Conservation (phyloP, 2,888 invertebrate genomes). For the Polylopha cassiicola region DNA sequence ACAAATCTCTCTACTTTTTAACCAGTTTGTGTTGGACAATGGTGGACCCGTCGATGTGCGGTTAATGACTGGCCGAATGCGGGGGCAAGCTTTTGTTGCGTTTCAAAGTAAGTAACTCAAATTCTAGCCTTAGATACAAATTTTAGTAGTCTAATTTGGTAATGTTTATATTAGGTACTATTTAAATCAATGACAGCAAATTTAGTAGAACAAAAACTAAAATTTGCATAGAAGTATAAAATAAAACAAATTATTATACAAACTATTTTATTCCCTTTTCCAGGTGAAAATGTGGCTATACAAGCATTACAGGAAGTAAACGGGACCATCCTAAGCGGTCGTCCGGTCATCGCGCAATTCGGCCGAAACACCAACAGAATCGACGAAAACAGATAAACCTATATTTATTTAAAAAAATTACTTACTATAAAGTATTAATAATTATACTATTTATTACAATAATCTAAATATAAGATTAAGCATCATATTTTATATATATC, state of each 20-base stretch:
- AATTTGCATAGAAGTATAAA: background rate
- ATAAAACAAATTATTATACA: background rate
- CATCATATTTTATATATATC: slow-evolving; percentile 15
- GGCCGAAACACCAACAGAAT: slow-evolving; percentile 46
- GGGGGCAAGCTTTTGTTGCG: slow-evolving; percentile 77
- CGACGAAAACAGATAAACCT: slow-evolving; percentile 34
- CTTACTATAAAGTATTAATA: slow-evolving; percentile 16
- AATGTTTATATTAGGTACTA: no score
- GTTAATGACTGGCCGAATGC: slow-evolving; percentile 74
- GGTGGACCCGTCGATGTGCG: slow-evolving; percentile 60
- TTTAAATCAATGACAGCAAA: no score
- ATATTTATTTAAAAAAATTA: slow-evolving; percentile 13
- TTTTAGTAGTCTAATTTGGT: no score
- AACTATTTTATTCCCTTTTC: slow-evolving; percentile 26
- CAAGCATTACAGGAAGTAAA: slow-evolving; percentile 69
- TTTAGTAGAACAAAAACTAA: no score
- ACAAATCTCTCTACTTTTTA: slow-evolving; percentile 68
- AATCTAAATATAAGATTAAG: slow-evolving; percentile 20
- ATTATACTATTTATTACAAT: slow-evolving; percentile 23
- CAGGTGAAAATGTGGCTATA: slow-evolving; percentile 65
- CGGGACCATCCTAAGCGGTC: slow-evolving; percentile 69
- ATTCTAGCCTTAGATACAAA: no score
- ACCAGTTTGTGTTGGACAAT: slow-evolving; percentile 61
- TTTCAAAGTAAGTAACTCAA: slow-evolving; percentile 74
- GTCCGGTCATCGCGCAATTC: slow-evolving; percentile 68